Evolutionary conservation across 2,113 vertebrate genomes (phyloP).

Genomic region (Petrocephalus zakoni): DNA sequence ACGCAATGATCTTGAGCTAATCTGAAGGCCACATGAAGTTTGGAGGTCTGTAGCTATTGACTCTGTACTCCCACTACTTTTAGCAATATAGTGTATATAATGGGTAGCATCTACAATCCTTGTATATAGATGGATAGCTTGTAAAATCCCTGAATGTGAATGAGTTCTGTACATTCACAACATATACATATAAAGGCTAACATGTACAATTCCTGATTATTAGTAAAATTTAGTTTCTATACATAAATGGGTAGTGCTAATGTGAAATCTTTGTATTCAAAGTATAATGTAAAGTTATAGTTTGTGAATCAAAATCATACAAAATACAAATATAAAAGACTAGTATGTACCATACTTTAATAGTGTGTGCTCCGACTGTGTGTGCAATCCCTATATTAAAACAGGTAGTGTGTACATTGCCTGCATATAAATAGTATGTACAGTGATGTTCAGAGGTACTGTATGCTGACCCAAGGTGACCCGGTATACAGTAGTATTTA

Average conservation of each 20-base stretch:
- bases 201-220: not conserved
- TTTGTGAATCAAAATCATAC: not conserved
- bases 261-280: not conserved
- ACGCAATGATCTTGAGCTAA: too few relatives aligned
- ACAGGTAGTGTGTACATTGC: not conserved
- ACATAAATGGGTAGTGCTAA: not conserved
- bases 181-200: not conserved
- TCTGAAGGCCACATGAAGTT: too few relatives aligned
- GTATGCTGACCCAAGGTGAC: not conserved
- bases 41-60: too few relatives aligned
- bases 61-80: too few relatives aligned
- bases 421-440: not conserved
- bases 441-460: not conserved
- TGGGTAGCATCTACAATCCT: too few relatives aligned
- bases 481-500: not conserved
- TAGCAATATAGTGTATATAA: not conserved
- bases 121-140: too few relatives aligned
- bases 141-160: not conserved
- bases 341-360: not conserved
- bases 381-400: not conserved
- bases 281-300: not conserved
- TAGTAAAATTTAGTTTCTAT: not conserved
- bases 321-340: not conserved
- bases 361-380: not conserved
- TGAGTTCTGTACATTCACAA: not conserved